Evolutionary conservation across 1,140 invertebrate species (phyloP).

Genomic region (Oryzaephilus surinamensis): DNA sequence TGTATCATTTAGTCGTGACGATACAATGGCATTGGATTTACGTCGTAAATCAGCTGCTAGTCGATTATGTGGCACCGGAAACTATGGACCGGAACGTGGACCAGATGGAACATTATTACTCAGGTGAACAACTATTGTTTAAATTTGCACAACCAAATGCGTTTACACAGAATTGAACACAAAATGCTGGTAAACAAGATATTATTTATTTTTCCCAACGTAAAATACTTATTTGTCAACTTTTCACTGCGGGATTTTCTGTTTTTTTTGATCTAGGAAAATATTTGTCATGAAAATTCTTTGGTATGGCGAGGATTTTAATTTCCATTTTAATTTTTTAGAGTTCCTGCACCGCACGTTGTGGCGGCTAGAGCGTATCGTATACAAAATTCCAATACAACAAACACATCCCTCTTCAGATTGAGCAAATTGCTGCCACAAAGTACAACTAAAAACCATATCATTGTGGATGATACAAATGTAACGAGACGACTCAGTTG

Average conservation of each 20-base stretch:
- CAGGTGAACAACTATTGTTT: conserved; percentile 25
- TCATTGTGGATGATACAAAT: conserved; percentile 37
- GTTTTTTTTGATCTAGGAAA: not conserved
- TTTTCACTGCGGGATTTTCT: conserved; percentile 2
- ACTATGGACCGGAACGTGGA: conserved; percentile 29
- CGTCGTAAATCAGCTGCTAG: conserved; percentile 49
- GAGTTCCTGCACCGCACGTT: conserved; percentile 49
- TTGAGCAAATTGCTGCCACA: conserved; percentile 60
- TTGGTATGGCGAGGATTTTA: not conserved
- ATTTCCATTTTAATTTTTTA: conserved; percentile 26
- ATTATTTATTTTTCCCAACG: too few species aligned
- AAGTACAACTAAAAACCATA: conserved; percentile 34
- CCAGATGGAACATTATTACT: conserved; percentile 36
- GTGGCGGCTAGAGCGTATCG: conserved; percentile 43
- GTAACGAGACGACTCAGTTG: conserved; percentile 60
- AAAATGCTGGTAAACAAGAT: too few species aligned
- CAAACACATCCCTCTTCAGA: conserved; percentile 49
- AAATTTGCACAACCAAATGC: not conserved
- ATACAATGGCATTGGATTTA: conserved; percentile 36
- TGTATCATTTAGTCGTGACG: conserved; percentile 43
- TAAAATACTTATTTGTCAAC: too few species aligned
- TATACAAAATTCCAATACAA: conserved; percentile 36
- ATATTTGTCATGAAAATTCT: not conserved
- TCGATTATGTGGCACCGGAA: conserved; percentile 36
- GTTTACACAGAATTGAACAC: too few species aligned